phyloP scores from a whole-genome alignment of 1,140 invertebrate genomes.

The Spodoptera litura region DNA sequence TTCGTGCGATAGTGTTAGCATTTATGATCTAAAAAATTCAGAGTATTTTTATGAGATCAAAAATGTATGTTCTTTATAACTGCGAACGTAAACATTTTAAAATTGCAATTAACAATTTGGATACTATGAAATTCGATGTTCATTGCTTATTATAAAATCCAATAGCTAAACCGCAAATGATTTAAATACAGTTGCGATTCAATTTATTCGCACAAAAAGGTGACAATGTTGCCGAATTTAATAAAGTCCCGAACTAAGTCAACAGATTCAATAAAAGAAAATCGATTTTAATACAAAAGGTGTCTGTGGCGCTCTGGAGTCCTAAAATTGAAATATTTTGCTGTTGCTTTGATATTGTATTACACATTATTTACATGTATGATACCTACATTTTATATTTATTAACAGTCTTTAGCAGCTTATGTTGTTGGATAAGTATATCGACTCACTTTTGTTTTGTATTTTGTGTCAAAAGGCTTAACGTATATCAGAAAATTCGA shows the following conservation, averaged over 20 bases:
- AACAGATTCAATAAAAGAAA: conserved; percentile 69
- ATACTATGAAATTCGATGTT: too few species aligned
- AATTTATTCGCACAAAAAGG: conserved; percentile 38
- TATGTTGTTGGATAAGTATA: too few species aligned
- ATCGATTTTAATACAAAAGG: conserved; percentile 67
- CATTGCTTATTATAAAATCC: conserved; percentile 1
- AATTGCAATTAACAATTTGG: too few species aligned
- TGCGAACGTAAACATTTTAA: too few species aligned
- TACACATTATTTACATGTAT: not conserved
- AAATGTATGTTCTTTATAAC: too few species aligned
- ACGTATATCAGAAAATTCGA: too few species aligned
- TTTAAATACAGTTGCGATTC: conserved; percentile 27
- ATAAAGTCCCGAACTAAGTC: conserved; percentile 52
- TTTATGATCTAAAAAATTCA: too few species aligned
- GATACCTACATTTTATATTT: not conserved
- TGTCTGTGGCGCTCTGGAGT: conserved; percentile 31
- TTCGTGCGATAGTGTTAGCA: too few species aligned
- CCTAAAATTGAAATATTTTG: conserved; percentile 56
- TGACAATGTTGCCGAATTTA: conserved; percentile 31
- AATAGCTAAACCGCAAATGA: not conserved
- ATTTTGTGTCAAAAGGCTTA: too few species aligned
- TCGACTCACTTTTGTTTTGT: too few species aligned
- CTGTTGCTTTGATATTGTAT: conserved; percentile 53
- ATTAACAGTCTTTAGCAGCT: too few species aligned
- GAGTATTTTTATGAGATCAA: too few species aligned